Evolutionary conservation across 2,888 invertebrate genomes (phyloP), one percentile per base, ranked within the genome.

Genomic region (Pseudococcus jackbeardsleyi): DNA sequence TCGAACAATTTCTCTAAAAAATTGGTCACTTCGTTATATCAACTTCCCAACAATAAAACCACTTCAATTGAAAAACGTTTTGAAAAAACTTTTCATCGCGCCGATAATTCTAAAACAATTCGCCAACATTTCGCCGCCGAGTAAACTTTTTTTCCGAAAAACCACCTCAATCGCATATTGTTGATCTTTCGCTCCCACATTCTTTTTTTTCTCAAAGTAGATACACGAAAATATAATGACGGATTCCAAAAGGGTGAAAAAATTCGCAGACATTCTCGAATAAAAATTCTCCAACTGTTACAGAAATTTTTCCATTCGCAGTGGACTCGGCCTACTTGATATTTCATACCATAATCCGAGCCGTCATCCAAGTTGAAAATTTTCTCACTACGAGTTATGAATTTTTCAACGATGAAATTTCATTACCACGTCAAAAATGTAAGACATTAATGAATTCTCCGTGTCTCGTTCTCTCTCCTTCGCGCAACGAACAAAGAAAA

Each of bases 391-490:
- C 72, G 33, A 72, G 33, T 39, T 72, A 72, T 72, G 72, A 72
- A 72, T 33, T 72, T 72, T 72, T 64, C 64, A 64, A 22, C 64
- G 64, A 64, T 59, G 22, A 64, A 72, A 72, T 72, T 72, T 72
- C 72, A 72, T 72, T 64, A 64, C 22, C 72, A 19, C 72, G 72
- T 72, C 33, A 33, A 33, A 33, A 72, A 72, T 72, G 5, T 17
- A 33, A 72, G 72, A 72, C 72, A 8, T 72, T 72, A 72, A 72
- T 72, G 72, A 72, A 72, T 72, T 72, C 72, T 33, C 33, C 17
- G 11, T 26, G 9, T 26, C 19, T n/a, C 22, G 3, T 5, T 19
- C 64, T 64, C 64, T 64, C n/a, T 22, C 68, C 2, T 26, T 6
- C 7, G 22, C 59, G 59, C n/a, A 19, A n/a, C 59, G 59, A 59